phyloP scores from a whole-genome alignment of 2,888 invertebrate species.

The Germaria angustata region DNA sequence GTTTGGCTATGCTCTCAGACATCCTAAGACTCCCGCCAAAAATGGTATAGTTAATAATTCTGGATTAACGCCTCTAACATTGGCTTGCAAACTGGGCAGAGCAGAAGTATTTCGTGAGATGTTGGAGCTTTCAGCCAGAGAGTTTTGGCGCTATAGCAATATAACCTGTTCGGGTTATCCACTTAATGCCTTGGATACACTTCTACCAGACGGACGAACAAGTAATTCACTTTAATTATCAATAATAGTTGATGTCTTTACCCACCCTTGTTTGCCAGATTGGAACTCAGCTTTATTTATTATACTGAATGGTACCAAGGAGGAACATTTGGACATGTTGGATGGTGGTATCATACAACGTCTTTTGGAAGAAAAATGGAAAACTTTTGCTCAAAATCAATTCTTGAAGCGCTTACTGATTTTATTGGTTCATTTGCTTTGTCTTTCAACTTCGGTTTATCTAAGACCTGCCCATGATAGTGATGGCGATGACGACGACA shows the following conservation, averaged over 20 bases:
- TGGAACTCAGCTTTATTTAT: conserved; percentile 99
- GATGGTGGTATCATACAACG: conserved; percentile 99
- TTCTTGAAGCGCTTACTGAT: conserved; percentile 95
- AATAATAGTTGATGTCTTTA: background rate
- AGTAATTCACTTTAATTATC: conserved; percentile 82
- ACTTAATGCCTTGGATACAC: conserved; percentile 96
- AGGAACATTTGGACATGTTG: conserved; percentile 98
- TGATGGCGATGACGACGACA: conserved; percentile 72
- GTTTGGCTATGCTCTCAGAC: conserved; percentile 98
- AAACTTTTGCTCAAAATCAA: conserved; percentile 97
- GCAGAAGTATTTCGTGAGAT: conserved; percentile 98
- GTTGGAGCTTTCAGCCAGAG: conserved; percentile 95
- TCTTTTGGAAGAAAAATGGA: conserved; percentile 99
- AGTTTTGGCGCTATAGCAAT: conserved; percentile 99
- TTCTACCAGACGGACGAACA: conserved; percentile 95
- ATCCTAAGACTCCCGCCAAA: conserved; percentile 95
- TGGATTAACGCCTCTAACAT: conserved; percentile 95
- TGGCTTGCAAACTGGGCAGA: conserved; percentile 97
- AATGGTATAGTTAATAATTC: conserved; percentile 93
- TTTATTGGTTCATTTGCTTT: conserved; percentile 91
- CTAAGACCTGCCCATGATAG: conserved; percentile 85
- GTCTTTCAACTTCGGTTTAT: conserved; percentile 94
- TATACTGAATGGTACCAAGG: conserved; percentile 97
- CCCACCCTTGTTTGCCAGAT: conserved; percentile 82
- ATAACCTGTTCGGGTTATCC: conserved; percentile 99